Evolutionary conservation across 2,888 invertebrate genomes (phyloP).

Genomic region (Sesia bembeciformis): DNA sequence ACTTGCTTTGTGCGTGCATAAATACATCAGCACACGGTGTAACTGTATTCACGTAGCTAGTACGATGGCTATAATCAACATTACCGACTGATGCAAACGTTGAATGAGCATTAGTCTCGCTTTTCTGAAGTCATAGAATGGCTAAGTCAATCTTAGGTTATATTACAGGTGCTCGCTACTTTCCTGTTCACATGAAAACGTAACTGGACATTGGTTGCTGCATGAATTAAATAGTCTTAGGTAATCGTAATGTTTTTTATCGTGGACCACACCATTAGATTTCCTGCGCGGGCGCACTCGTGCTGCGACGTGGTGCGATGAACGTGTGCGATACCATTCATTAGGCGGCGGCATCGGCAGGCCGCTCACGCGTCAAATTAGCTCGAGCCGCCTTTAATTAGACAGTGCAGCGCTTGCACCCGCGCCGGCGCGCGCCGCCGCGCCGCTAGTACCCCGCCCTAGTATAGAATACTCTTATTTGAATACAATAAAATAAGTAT

Average conservation of each 20-base stretch:
- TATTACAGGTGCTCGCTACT: background rate
- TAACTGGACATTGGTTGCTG: too few relatives aligned
- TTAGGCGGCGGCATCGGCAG: conserved; percentile 44
- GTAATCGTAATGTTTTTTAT: too few relatives aligned
- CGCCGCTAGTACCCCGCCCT: too few relatives aligned
- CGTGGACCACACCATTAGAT: conserved; percentile 20
- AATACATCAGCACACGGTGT: conserved; percentile 34
- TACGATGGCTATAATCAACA: conserved; percentile 55
- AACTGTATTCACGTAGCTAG: conserved; percentile 34
- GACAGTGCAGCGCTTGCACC: conserved; percentile 27
- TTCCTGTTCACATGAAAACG: too few relatives aligned
- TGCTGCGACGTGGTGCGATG: conserved; percentile 35
- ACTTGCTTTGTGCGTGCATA: conserved; percentile 33
- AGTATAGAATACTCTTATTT: too few relatives aligned
- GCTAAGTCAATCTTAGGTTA: conserved; percentile 20
- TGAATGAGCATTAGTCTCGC: conserved; percentile 47
- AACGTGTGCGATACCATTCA: conserved; percentile 73
- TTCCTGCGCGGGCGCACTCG: conserved; percentile 33
- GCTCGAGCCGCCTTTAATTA: conserved; percentile 62
- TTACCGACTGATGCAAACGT: conserved; percentile 45
- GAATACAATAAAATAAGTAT: too few relatives aligned
- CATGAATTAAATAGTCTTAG: too few relatives aligned
- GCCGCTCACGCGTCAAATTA: conserved; percentile 66
- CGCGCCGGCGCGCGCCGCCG: background rate
- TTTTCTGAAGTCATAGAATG: conserved; percentile 35